These are phyloP conservation scores for Zaprionus tsacasi DNA, from an alignment of 1,140 invertebrate genomes.

Conservation along the genomic window DNA sequence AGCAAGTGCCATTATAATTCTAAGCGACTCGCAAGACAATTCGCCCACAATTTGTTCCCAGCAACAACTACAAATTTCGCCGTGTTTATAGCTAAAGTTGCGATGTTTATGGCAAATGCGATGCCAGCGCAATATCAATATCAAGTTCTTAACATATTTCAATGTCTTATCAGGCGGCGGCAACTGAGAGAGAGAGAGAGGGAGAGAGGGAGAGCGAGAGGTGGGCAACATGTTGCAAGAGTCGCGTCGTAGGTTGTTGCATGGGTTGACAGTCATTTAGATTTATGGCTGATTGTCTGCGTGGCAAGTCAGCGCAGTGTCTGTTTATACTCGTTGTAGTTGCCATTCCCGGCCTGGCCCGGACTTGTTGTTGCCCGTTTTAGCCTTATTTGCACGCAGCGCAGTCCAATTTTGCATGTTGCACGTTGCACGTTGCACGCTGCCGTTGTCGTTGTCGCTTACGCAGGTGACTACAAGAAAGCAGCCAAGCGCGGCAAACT, in stretches of 20 bases:
- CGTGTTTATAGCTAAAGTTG: slow-evolving; percentile 58
- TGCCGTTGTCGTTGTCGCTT: slow-evolving; percentile 61
- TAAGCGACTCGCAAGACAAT: neutral
- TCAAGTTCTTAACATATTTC: slow-evolving; percentile 78
- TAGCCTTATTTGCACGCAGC: slow-evolving; percentile 56
- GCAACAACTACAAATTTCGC: slow-evolving; percentile 2
- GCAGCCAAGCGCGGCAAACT: slow-evolving; percentile 55
- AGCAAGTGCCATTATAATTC: neutral
- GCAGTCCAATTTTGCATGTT: slow-evolving; percentile 56
- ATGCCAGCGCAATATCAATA: slow-evolving; percentile 72
- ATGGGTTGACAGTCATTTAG: slow-evolving; percentile 82
- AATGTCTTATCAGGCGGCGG: slow-evolving; percentile 78
- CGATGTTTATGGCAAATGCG: slow-evolving; percentile 72
- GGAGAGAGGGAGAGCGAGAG: neutral
- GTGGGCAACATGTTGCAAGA: slow-evolving; percentile 75
- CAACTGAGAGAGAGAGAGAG: slow-evolving; percentile 59
- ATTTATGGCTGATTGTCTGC: slow-evolving; percentile 83
- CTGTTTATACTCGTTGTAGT: slow-evolving; percentile 75
- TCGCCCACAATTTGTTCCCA: neutral
- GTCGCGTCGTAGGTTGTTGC: slow-evolving; percentile 58
- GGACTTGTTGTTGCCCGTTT: slow-evolving; percentile 41
- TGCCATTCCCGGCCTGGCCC: slow-evolving; percentile 13
- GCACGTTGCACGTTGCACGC: slow-evolving; percentile 43
- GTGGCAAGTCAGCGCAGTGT: slow-evolving; percentile 64
- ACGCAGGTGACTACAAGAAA: slow-evolving; percentile 78